Evolutionary conservation across 2,888 invertebrate genomes (phyloP), one percentile per base, ranked within the genome.

Genomic region (Diarsia mendica): DNA sequence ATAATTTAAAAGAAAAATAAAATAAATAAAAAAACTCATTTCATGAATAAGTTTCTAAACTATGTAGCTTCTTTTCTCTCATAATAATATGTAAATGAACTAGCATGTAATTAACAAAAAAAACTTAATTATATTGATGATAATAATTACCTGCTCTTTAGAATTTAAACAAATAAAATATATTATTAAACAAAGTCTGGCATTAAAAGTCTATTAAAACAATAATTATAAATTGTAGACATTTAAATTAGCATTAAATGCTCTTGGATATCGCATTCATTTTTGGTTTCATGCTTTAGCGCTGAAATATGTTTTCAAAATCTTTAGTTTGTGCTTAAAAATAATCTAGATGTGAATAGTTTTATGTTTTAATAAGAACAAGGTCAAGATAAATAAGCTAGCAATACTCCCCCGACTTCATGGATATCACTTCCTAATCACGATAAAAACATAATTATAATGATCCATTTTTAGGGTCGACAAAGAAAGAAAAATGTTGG

Each of bases 151-250:
- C 80, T 87, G 85, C 83, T 85, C 82, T 89, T 87, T 87, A 87
- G 85, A 85, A 86, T 88, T 79, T 72, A 84, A 83, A 86, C 82
- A 55, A 84, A 84, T 80, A 81, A 80, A 89, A 86, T 75, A 83
- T 82, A 73, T 85, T 79, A 82, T 28, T 79, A 79, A 83, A 81
- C 83, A 87, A 92, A 91, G 92, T 92, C 91, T 92, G 91, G 91
- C 85, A 87, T 90, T 82, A 79, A 88, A 89, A 87, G 88, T 91
- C 88, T 89, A 90, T 90, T 89, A 88, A 72, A 85, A 86, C 78
- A 82, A 87, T 86, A 75, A 85, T 83, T 86, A 85, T 85, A 85
- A 86, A 88, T 82, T 65, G 78, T 89, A 88, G 85, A 80, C 46
- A 10, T 83, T 84, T 83, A 80, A 86, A 85, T 80, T 79, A 77